Evolutionary conservation across 2,797 vertebrate genomes (phyloP).

Genomic region (Uromys caudimaculatus): DNA sequence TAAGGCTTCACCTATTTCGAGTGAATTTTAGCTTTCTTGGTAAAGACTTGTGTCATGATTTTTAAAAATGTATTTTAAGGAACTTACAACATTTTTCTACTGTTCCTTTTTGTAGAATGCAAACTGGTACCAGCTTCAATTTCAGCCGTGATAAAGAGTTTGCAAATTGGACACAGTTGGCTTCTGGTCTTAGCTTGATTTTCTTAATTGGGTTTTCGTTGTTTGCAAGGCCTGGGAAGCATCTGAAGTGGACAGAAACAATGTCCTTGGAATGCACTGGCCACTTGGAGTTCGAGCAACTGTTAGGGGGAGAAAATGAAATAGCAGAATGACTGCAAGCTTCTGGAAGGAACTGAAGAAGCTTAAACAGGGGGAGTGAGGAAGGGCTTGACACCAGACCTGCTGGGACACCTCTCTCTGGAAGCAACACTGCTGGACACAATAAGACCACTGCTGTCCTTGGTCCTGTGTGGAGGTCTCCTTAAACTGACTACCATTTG

Average conservation of each 20-base stretch:
- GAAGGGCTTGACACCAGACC: not conserved
- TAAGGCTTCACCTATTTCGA: not conserved
- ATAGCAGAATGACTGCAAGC: not conserved
- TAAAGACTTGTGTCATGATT: not conserved
- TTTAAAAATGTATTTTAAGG: conserved; percentile 30
- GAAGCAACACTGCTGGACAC: not conserved
- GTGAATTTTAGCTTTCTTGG: not conserved
- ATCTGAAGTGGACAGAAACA: conserved; percentile 17
- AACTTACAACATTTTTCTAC: not conserved
- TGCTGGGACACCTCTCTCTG: not conserved
- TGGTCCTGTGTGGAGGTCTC: not conserved
- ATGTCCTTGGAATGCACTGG: conserved; percentile 57
- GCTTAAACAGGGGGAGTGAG: not conserved
- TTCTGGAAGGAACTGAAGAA: conserved; percentile 21
- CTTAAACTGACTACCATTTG: not conserved
- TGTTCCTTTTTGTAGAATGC: not conserved
- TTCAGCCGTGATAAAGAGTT: conserved; percentile 40
- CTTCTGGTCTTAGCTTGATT: conserved; percentile 54
- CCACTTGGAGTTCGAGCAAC: not conserved
- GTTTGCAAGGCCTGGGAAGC: conserved; percentile 25
- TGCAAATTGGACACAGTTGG: not conserved
- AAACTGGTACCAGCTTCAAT: conserved; percentile 17
- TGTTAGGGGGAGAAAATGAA: conserved; percentile 23
- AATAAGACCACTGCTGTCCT: not conserved
- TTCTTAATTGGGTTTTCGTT: conserved; percentile 49